Evolutionary conservation across 2,113 vertebrate genomes (phyloP).

Genomic region (Stigmatopora nigra): DNA sequence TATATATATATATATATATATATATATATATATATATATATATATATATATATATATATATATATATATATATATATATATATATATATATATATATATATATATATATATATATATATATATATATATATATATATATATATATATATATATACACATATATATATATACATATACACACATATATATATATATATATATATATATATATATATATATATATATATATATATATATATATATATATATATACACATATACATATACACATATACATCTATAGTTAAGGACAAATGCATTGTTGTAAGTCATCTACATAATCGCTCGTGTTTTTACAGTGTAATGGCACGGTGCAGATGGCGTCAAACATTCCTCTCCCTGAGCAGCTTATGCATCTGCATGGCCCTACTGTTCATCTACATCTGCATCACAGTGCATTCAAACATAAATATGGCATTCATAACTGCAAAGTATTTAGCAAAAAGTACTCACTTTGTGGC

Average conservation of each 20-base stretch:
- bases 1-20: too few relatives aligned
- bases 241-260: too few relatives aligned
- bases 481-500: conserved; percentile 35
- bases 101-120: too few relatives aligned
- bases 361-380: conserved; percentile 34
- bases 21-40: too few relatives aligned
- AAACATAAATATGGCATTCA: neutral
- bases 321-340: conserved; percentile 27
- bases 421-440: neutral
- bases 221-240: too few relatives aligned
- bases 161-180: too few relatives aligned
- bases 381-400: conserved; percentile 40
- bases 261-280: neutral
- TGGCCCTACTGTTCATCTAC: conserved; percentile 40
- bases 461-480: neutral
- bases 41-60: too few relatives aligned
- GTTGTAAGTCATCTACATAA: neutral
- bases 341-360: conserved; percentile 43
- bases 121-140: neutral
- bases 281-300: neutral
- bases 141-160: neutral
- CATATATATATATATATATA: too few relatives aligned
- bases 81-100: too few relatives aligned
- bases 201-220: too few relatives aligned
- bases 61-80: too few relatives aligned